Conservation (phyloP, 1,140 invertebrate genomes). For the Achatina immaculata region DNA sequence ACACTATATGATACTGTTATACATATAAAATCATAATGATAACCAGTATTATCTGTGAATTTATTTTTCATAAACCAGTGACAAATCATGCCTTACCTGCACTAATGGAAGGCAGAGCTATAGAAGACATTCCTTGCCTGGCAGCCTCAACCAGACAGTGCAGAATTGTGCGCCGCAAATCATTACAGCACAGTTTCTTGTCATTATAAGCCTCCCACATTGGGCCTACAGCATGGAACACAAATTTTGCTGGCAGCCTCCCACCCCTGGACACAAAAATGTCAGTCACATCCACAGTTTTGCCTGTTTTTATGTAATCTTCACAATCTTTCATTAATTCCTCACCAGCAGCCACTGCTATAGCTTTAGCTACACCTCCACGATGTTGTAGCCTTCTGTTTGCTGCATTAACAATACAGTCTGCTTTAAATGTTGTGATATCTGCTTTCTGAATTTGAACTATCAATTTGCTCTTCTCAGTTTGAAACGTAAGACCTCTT, state of each 20-base stretch:
- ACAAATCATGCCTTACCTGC: conserved; percentile 50
- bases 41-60: too few relatives aligned
- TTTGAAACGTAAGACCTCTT: neutral
- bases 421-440: conserved; percentile 85
- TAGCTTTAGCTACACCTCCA: conserved; percentile 88
- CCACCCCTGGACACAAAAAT: conserved; percentile 50
- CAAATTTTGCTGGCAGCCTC: conserved; percentile 46
- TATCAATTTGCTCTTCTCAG: conserved; percentile 20
- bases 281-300: conserved; percentile 41
- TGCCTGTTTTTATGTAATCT: conserved; percentile 43
- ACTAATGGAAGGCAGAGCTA: conserved; percentile 53
- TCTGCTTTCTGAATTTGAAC: conserved; percentile 75
- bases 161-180: conserved; percentile 47
- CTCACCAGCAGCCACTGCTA: conserved; percentile 68
- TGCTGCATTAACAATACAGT: conserved; percentile 92
- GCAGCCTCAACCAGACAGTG: conserved; percentile 44
- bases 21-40: too few relatives aligned
- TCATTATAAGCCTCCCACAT: conserved; percentile 35
- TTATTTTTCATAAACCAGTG: too few relatives aligned
- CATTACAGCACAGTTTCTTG: conserved; percentile 39
- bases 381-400: conserved; percentile 83
- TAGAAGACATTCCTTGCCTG: conserved; percentile 29
- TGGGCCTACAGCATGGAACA: conserved; percentile 58
- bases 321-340: conserved; percentile 46
- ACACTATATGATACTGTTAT: too few relatives aligned